These are phyloP conservation scores for Centrocercus urophasianus DNA, from an alignment of 2,113 vertebrate species.

Conservation along the genomic window DNA sequence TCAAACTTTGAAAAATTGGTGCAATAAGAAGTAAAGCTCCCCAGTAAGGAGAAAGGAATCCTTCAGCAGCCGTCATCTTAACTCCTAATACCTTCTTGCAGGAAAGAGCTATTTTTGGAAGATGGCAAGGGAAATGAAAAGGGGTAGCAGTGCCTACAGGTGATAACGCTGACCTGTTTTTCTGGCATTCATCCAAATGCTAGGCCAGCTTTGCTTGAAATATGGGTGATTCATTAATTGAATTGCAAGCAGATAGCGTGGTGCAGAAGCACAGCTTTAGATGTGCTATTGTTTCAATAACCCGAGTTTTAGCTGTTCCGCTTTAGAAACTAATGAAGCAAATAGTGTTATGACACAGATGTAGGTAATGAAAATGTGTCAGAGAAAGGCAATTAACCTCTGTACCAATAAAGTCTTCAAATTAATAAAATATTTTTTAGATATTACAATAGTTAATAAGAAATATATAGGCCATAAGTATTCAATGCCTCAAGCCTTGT, in stretches of 20 bases:
- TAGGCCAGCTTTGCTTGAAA: conserved; percentile 48
- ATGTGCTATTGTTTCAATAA: conserved; percentile 26
- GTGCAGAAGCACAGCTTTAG: conserved; percentile 28
- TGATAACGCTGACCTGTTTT: conserved; percentile 63
- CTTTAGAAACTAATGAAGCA: conserved; percentile 82
- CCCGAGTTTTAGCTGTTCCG: conserved; percentile 64
- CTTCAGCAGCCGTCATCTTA: conserved; percentile 38
- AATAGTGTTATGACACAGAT: conserved; percentile 80
- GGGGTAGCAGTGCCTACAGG: conserved; percentile 37
- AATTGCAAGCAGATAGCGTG: conserved; percentile 30
- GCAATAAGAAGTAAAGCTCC: conserved; percentile 39
- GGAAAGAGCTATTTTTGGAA: conserved; percentile 33
- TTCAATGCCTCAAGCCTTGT: background rate
- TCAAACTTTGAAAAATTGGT: conserved; percentile 31
- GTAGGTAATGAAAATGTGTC: conserved; percentile 74
- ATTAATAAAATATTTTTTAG: conserved; percentile 58
- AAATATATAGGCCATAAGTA: conserved; percentile 31
- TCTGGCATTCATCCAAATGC: conserved; percentile 54
- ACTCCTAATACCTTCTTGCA: conserved; percentile 24
- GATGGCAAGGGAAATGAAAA: conserved; percentile 38
- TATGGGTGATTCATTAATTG: conserved; percentile 63
- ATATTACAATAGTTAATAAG: conserved; percentile 15
- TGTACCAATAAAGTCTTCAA: conserved; percentile 60
- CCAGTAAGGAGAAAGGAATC: conserved; percentile 1
- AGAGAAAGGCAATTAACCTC: conserved; percentile 80